Evolutionary conservation across 2,797 vertebrate genomes (phyloP), one percentile per base, ranked within the genome.

Genomic region (Ctenosaura bakeri): DNA sequence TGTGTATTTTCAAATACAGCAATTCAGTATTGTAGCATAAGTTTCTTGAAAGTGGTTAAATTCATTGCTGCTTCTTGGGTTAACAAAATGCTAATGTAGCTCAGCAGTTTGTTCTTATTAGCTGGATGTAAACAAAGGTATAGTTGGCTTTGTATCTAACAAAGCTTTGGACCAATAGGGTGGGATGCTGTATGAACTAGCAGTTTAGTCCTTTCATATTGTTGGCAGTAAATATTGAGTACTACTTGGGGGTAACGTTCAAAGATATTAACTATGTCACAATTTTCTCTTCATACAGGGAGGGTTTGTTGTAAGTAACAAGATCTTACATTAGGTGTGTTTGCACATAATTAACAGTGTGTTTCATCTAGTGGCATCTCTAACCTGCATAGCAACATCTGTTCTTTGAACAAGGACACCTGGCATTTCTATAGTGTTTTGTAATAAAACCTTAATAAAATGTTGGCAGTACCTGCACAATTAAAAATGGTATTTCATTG

Each of bases 231-330:
- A 42, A 73, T 85, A 56, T 10, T 78, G 35, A 83, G 32, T 76
- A 82, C 1, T 66, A n/a, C 13, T 54, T 54, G 26, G 3, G 6
- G 26, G 42, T 13, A 50, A 20, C 2, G 4, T 62, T 38, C 42
- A 14, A 78, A 78, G 62, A 29, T 79, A 84, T 79, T 90, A 90
- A 90, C 6, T 20, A 18, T 83, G 38, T 79, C 52, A 50, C n/a
- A 71, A 26, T 88, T 74, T 90, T 88, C 66, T 87, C 86, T 90
- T 90, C 22, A 78, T 56, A 90, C 90, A 90, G 90, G 50, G 74
- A 24, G 90, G 90, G 50, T 90, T 88, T 79, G 90, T 90, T 90
- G 90, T 90, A 90, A 90, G 90, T 90, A 90, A 80, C 54, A 85
- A 66, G 86, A 69, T 76, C 6, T 56, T 12, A 1, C 56, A 76